Conservation (phyloP, 2,888 invertebrate genomes). For the Drosophila meridionalis region DNA sequence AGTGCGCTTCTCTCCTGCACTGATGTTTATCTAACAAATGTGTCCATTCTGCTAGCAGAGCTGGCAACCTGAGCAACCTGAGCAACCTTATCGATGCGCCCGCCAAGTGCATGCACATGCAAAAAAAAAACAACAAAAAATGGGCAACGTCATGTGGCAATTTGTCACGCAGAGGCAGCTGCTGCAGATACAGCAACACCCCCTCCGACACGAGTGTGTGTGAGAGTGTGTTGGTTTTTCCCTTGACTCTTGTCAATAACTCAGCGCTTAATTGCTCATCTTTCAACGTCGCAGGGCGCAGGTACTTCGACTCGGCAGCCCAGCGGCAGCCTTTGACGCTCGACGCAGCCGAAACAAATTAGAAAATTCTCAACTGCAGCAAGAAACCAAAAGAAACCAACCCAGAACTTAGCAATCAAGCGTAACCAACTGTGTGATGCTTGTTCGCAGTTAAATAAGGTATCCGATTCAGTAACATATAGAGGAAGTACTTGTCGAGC, state of each 20-base stretch:
- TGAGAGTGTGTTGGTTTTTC: constrained; percentile 28
- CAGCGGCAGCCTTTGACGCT: constrained; percentile 52
- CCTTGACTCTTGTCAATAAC: constrained; percentile 74
- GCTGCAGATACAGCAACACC: constrained; percentile 18
- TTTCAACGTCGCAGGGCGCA: constrained; percentile 64
- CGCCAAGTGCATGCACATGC: constrained; percentile 3
- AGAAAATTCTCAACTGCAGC: constrained; percentile 50
- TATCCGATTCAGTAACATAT: background rate
- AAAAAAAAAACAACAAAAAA: constrained; percentile 2
- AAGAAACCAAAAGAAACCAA: background rate
- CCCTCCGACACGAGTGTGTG: constrained; percentile 2
- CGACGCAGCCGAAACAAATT: constrained; percentile 54
- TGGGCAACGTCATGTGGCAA: constrained; percentile 70
- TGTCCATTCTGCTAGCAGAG: constrained; percentile 28
- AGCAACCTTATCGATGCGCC: constrained; percentile 43
- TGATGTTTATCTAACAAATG: constrained; percentile 73
- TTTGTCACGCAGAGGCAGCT: constrained; percentile 69
- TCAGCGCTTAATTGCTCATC: constrained; percentile 81
- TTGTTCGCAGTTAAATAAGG: background rate
- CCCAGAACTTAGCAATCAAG: background rate
- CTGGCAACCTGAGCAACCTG: constrained; percentile 49
- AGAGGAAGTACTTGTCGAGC: background rate
- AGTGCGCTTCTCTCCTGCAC: constrained; percentile 32
- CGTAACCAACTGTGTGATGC: background rate
- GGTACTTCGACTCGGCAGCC: constrained; percentile 20